phyloP scores from a whole-genome alignment of 2,888 invertebrate genomes.

The Synanthedon myopaeformis region DNA sequence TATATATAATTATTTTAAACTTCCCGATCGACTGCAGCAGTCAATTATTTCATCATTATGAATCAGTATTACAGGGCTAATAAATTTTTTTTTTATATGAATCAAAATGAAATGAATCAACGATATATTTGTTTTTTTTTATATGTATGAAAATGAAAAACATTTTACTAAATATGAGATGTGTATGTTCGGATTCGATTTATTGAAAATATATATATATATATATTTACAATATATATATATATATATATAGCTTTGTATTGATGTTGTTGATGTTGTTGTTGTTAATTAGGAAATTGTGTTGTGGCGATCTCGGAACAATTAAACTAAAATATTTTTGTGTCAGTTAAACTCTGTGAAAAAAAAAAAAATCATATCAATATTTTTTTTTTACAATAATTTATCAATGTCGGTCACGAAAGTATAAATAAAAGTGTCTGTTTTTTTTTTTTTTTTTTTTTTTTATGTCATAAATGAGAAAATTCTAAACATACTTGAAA shows the following conservation, averaged over 20 bases:
- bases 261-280: constrained; percentile 23
- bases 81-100: background rate
- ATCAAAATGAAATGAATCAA: background rate
- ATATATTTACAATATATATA: too few species aligned
- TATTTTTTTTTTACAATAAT: too few species aligned
- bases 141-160: background rate
- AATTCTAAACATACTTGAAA: too few species aligned
- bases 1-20: background rate
- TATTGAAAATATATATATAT: background rate
- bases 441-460: too few species aligned
- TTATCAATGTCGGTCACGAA: too few species aligned
- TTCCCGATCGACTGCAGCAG: constrained; percentile 1
- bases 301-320: background rate
- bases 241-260: constrained; percentile 17
- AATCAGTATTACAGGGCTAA: constrained; percentile 66
- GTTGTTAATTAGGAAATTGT: background rate
- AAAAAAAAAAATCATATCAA: too few species aligned
- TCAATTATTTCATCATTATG: constrained; percentile 51
- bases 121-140: background rate
- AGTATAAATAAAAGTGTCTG: too few species aligned
- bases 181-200: background rate
- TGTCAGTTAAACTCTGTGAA: too few species aligned
- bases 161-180: background rate
- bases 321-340: too few species aligned
- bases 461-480: too few species aligned